A percentile compares a stretch with the other conserved stretches of the same genome.
These are phyloP conservation scores for Pseudococcus longispinus DNA, from an alignment of 2,888 invertebrate genomes.

Conservation along the genomic window DNA sequence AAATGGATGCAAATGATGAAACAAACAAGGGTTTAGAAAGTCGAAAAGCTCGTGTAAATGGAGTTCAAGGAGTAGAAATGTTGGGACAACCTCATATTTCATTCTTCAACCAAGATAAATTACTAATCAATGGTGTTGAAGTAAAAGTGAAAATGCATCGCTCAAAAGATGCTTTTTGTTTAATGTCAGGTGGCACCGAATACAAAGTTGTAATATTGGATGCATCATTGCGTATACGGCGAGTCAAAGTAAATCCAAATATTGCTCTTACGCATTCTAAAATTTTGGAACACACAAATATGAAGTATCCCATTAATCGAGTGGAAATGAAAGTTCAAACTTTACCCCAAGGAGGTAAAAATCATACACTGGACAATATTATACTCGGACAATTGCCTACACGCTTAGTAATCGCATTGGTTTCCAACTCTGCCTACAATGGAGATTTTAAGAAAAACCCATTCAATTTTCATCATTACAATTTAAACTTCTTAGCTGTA, in stretches of 20 bases:
- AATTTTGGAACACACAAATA: background rate
- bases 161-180: background rate
- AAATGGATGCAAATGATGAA: background rate
- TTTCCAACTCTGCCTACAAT: background rate
- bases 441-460: background rate
- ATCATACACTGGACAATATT: background rate
- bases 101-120: background rate
- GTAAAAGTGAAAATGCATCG: conserved; percentile 24
- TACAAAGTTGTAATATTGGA: background rate
- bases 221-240: background rate
- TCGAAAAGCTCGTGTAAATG: background rate
- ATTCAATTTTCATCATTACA: background rate
- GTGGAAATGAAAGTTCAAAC: background rate
- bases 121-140: background rate
- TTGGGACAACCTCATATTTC: background rate
- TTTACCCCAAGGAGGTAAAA: background rate
- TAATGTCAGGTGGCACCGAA: background rate
- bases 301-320: background rate
- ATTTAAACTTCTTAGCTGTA: background rate
- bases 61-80: background rate
- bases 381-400: no score
- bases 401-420: background rate
- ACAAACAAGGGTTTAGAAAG: no score
- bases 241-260: background rate
- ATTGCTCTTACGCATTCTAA: background rate